Conservation (phyloP, 2,797 vertebrate genomes). For the Onychomys leucogaster region DNA sequence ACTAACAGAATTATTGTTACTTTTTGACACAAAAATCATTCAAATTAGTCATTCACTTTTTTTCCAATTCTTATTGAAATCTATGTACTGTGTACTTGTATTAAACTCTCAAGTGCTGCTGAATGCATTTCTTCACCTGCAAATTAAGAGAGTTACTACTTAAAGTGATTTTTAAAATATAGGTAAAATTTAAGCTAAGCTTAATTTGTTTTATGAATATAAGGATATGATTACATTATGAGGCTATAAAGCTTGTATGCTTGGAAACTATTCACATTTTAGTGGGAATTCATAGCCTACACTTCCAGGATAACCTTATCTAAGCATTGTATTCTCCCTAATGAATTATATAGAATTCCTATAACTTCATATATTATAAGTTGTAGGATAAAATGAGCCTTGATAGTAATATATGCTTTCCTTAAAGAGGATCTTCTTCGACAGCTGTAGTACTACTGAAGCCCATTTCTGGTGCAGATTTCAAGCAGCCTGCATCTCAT, state of each 20-base stretch:
- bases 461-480: background rate
- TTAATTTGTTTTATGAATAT: background rate
- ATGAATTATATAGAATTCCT: background rate
- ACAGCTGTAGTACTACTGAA: background rate
- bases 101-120: background rate
- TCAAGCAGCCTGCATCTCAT: background rate
- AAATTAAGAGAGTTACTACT: background rate
- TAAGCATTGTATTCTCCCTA: background rate
- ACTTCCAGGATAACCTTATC: background rate
- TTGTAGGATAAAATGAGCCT: conserved; percentile 18
- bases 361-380: background rate
- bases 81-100: background rate
- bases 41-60: background rate
- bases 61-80: background rate
- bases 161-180: background rate
- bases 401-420: background rate
- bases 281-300: background rate
- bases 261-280: background rate
- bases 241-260: background rate
- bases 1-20: background rate
- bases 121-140: background rate
- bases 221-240: background rate
- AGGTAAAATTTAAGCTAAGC: conserved; percentile 4
- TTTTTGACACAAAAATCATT: background rate
- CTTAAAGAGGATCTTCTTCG: background rate